Base-by-base conservation (phyloP, 1,140 invertebrate species). In the Saccostrea glomerata region DNA sequence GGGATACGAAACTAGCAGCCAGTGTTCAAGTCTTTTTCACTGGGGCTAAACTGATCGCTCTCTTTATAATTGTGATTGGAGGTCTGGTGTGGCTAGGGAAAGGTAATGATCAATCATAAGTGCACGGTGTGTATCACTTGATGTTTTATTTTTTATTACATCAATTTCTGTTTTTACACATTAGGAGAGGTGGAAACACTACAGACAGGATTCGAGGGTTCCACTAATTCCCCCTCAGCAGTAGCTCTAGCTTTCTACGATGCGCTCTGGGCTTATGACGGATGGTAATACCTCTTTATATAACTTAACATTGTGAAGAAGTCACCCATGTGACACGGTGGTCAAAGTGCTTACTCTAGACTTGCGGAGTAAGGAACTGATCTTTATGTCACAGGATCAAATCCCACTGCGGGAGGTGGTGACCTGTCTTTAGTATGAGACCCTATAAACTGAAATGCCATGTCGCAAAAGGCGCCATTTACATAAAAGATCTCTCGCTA, bases 21-120 rank as follows among this genome's bases (percentile, higher is more conserved):
- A 97, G 96, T 93, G 96, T 98, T 88, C 98, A 98, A 94, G 98
- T 98, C 93, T 95, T 98, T 0, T 98, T 99, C 92, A 98, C 98
- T 95, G 97, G 97, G 90, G 97, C 97, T 9, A 99, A 99, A 95
- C 96, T 98, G 73, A 96, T 96, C 1, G 98, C 98, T 9, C 94
- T 99, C 0, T 94, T 97, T 5, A 95, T 98, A 56, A 98, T 99
- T 86, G 97, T 98, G 82, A 96, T 96, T 90, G 97, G 97, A 36
- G 98, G 98, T 25, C 93, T 98, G 36, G 95, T 96, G 30, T 97
- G 97, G 96, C 96, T 98, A 92, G 95, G 94, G 47, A 95, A 96
- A 95, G 97, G 97, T 96, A 93, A 87, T 6, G 12, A 17, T 17
- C 3, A 40, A 54, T 55, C 13, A 54, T n/a, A n/a, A 25, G 20